Percentiles rank a stretch among this genome's conserved stretches.
These are phyloP conservation scores for Phyllotreta striolata DNA, from an alignment of 2,888 invertebrate species.

Conservation along the genomic window DNA sequence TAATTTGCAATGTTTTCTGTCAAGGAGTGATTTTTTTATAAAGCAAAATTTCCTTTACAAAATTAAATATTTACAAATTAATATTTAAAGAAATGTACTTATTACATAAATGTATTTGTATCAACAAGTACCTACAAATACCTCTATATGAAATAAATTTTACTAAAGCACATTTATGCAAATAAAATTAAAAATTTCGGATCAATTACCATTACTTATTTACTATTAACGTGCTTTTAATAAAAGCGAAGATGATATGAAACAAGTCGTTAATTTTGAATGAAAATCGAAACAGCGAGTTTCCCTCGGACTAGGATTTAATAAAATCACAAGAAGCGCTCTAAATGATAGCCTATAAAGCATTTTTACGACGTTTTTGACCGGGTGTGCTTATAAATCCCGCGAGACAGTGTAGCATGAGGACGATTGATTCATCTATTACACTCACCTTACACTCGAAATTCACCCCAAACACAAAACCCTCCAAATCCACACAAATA, in stretches of 20 bases:
- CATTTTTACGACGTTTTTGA: slow-evolving; percentile 21
- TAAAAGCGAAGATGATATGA: background rate
- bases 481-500: background rate
- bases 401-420: background rate
- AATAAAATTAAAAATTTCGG: too few relatives aligned
- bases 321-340: slow-evolving; percentile 11
- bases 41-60: background rate
- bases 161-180: too few relatives aligned
- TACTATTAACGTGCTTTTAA: too few relatives aligned
- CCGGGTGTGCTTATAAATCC: slow-evolving; percentile 6
- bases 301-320: too few relatives aligned
- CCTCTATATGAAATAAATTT: too few relatives aligned
- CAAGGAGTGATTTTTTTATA: too few relatives aligned
- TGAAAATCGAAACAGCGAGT: too few relatives aligned
- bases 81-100: too few relatives aligned
- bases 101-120: too few relatives aligned
- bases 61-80: background rate
- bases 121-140: too few relatives aligned
- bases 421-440: slow-evolving; percentile 33
- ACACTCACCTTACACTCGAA: background rate
- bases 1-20: too few relatives aligned
- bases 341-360: slow-evolving; percentile 5
- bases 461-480: background rate
- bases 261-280: background rate
- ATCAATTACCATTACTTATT: too few relatives aligned